Evolutionary conservation across 2,113 vertebrate genomes (phyloP), one percentile per base, ranked within the genome.

Genomic region (Gasterosteus aculeatus): DNA sequence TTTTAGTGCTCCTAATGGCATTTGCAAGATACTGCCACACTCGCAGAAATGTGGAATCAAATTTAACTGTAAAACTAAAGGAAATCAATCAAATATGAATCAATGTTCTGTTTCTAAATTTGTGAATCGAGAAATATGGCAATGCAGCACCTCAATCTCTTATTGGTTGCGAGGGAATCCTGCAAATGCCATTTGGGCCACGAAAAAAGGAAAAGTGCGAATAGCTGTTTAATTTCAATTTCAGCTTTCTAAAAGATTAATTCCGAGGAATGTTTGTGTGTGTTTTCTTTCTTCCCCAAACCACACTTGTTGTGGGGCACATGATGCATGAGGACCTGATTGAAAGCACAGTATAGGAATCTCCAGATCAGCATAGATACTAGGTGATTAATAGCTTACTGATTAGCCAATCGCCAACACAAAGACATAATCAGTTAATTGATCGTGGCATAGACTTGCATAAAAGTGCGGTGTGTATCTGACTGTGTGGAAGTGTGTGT

Each of bases 361-460:
- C 85, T 78, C 57, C 79, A 86, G 92, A 93, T 93, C 86, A 82
- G 81, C 31, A 7, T 54, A 77, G 91, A 93, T 93, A 91, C 80
- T 77, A 85, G 56, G 75, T 93, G 92, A 94, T 93, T 91, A 93
- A 92, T 93, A 84, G 91, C 87, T 75, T 35, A n/a, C 79, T 93
- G 92, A 93, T 94, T 85, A 91, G 84, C 84, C 80, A 91, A 91
- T 92, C 88, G 54, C 60, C 78, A 65, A 59, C 61, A 35, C 70
- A 65, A 26, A 57, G 62, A 83, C 87, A 89, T 90, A 93, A 94
- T 93, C 93, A 94, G 92, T 90, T 92, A 93, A 92, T 91, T 91
- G 92, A 94, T 93, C 87, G 72, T 67, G 51, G 72, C 18, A n/a
- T 54, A 41, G 72, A 51, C 51, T 29, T 60, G 54, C 82, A 61